Conservation (phyloP, 2,888 invertebrate species). For the Mycogona germanica region DNA sequence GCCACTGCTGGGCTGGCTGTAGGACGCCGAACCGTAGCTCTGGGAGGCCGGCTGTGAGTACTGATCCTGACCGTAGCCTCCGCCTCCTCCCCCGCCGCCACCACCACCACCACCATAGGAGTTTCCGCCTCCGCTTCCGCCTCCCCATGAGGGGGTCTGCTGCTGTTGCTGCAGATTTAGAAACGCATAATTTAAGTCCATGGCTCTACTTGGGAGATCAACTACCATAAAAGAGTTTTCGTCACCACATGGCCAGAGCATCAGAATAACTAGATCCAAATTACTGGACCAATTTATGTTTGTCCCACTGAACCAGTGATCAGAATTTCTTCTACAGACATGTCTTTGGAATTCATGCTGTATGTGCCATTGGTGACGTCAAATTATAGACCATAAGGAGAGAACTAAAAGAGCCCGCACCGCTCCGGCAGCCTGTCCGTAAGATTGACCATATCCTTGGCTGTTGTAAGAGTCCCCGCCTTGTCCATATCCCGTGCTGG, state of each 20-base stretch:
- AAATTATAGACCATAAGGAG: background rate
- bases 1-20: conserved; percentile 12
- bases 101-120: conserved; percentile 19
- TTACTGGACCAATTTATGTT: background rate
- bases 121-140: too few relatives aligned
- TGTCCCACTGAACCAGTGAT: too few relatives aligned
- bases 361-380: background rate
- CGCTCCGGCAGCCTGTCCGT: conserved; percentile 12
- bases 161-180: background rate
- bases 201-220: too few relatives aligned
- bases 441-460: conserved; percentile 10
- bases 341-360: too few relatives aligned
- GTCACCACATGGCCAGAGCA: background rate
- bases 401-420: conserved; percentile 1
- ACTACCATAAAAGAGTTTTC: too few relatives aligned
- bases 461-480: conserved; percentile 18
- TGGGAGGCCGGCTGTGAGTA: conserved; percentile 19
- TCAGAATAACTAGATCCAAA: background rate
- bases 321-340: too few relatives aligned
- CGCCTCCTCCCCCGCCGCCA: conserved; percentile 20
- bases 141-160: conserved; percentile 8
- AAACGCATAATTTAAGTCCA: too few relatives aligned
- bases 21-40: conserved; percentile 16
- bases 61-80: conserved; percentile 13
- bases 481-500: conserved; percentile 14